Evolutionary conservation across 2,113 vertebrate genomes (phyloP).

Genomic region (Melanocharis versteri): DNA sequence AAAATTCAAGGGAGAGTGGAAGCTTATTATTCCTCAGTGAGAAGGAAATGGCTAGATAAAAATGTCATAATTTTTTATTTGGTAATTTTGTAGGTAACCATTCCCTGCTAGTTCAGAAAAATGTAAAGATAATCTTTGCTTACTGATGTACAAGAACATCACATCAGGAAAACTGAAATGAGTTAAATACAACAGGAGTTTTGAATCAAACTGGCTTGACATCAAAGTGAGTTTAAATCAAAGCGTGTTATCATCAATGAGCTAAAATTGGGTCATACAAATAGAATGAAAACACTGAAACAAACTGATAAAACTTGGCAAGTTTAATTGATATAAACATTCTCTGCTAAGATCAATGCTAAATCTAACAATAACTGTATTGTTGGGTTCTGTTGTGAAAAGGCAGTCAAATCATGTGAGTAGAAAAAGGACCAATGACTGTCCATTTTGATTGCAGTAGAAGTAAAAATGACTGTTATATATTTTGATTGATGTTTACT

Average conservation of each 20-base stretch:
- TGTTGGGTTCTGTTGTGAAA: neutral
- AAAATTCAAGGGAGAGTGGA: neutral
- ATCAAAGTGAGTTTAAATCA: constrained; percentile 69
- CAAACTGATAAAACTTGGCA: constrained; percentile 50
- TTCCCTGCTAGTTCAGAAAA: neutral
- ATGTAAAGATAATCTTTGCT: neutral
- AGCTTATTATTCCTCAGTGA: neutral
- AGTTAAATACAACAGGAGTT: constrained; percentile 65
- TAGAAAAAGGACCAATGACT: neutral
- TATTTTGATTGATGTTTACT: neutral
- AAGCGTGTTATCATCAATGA: constrained; percentile 57
- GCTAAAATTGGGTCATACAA: constrained; percentile 61
- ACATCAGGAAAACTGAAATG: constrained; percentile 45
- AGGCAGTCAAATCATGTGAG: neutral
- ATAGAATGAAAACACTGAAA: constrained; percentile 45
- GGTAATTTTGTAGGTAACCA: neutral
- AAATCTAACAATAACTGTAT: constrained; percentile 26
- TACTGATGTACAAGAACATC: constrained; percentile 17
- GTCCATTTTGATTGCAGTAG: neutral
- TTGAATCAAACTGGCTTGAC: constrained; percentile 53
- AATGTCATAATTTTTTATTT: neutral
- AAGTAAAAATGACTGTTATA: neutral
- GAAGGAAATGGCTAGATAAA: neutral
- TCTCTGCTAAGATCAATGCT: constrained; percentile 14
- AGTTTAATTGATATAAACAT: constrained; percentile 36